Conservation (phyloP, 30 jellyfish, hydroid and myxozoan species). For the Aurelia coerulea region DNA sequence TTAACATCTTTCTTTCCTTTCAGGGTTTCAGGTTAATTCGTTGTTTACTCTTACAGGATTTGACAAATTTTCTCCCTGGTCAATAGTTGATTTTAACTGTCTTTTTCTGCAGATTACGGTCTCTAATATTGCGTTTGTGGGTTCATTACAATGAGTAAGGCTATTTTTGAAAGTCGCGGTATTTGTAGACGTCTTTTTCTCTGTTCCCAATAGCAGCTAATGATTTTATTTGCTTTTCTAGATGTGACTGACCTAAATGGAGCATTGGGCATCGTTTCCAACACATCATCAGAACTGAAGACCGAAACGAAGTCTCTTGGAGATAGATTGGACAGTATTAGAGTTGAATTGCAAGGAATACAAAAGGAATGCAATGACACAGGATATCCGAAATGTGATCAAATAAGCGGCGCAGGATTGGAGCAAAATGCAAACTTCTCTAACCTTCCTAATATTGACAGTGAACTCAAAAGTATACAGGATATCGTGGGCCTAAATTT, state of each 20-base stretch:
- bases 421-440: conserved; percentile 70
- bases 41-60: too few species aligned
- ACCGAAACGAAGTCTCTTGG: conserved; percentile 38
- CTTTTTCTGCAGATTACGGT: too few species aligned
- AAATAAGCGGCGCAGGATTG: conserved; percentile 40
- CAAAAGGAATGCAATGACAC: conserved; percentile 15
- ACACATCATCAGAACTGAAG: conserved; percentile 38
- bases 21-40: too few species aligned
- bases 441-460: conserved; percentile 67
- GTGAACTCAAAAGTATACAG: conserved; percentile 52
- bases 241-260: conserved; percentile 61
- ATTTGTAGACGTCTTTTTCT: too few species aligned
- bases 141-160: too few species aligned
- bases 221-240: conserved; percentile 10
- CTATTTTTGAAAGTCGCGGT: too few species aligned
- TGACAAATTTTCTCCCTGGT: too few species aligned
- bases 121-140: too few species aligned
- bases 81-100: too few species aligned
- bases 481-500: conserved; percentile 48
- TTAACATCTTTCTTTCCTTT: too few species aligned
- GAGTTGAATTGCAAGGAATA: conserved; percentile 31
- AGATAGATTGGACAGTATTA: conserved; percentile 9
- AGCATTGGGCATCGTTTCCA: conserved; percentile 47
- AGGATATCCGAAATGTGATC: conserved; percentile 10
- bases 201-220: too few species aligned